A percentile compares a stretch with the other conserved stretches of the same genome.
Conservation (phyloP, 2,888 invertebrate genomes). For the Gandaritis pyraliata region DNA sequence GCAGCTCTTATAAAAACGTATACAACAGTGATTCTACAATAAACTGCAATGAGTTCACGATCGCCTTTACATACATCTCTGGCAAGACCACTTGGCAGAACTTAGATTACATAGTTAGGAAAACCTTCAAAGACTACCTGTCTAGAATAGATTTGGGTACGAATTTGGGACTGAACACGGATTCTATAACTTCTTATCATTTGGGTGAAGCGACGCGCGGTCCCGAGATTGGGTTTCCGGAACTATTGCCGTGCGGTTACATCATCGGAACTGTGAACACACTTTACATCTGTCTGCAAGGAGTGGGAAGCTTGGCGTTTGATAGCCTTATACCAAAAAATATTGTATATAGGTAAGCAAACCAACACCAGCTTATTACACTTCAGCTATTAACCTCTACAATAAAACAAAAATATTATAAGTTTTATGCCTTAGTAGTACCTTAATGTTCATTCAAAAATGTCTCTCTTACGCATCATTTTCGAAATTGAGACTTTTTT, state of each 20-base stretch:
- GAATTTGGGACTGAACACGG: conserved; percentile 92
- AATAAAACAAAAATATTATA: no score
- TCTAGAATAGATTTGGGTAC: conserved; percentile 96
- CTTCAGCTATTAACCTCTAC: no score
- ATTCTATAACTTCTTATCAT: conserved; percentile 97
- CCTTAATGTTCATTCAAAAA: no score
- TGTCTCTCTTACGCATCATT: no score
- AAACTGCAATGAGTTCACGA: conserved; percentile 89
- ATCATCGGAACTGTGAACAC: conserved; percentile 94
- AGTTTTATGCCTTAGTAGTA: no score
- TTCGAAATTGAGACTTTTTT: no score
- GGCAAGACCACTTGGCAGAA: conserved; percentile 98
- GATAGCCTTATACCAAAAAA: conserved; percentile 98
- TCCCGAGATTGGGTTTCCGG: conserved; percentile 92
- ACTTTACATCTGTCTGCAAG: conserved; percentile 94
- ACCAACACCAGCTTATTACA: no score
- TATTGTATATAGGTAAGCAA: conserved; percentile 92
- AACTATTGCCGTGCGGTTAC: conserved; percentile 96
- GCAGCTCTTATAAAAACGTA: conserved; percentile 78
- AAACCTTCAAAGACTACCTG: conserved; percentile 97
- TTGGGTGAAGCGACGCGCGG: conserved; percentile 94
- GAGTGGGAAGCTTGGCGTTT: conserved; percentile 94
- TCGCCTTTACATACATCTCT: conserved; percentile 95
- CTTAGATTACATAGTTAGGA: conserved; percentile 94
- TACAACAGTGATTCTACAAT: conserved; percentile 81